Base-by-base conservation (phyloP, 1,140 invertebrate genomes). In the Euwallacea fornicatus region DNA sequence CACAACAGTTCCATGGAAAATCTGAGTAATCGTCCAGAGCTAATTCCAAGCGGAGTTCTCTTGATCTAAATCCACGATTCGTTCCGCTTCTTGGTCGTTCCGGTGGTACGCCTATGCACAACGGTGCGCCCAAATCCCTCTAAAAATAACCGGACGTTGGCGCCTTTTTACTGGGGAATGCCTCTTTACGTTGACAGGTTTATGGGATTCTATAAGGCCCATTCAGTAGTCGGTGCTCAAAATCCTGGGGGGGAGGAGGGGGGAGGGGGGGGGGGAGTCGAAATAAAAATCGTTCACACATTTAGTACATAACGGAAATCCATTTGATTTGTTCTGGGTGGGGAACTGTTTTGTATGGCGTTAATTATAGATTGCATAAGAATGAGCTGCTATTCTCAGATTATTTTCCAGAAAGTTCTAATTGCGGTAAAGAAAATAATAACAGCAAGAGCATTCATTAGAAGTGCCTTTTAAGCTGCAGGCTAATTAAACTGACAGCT, bases 201-300 rank as follows among this genome's bases (percentile, higher is more conserved):
- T 66, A 66, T 66, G 43, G 54, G 65, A 66, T 66, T 66, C 58
- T 66, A 66, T 66, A 66, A 66, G 65, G 65, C 65, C 55, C 65
- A 66, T 66, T 66, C 65, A 66, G 44, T 65, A 41, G 7, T 42
- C 50, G 2, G 11, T 33, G 21, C 21, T 33, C 21, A 9, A 10
- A 65, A 65, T 46, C 7, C n/a, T n/a, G n/a, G n/a, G n/a, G n/a
- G n/a, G n/a, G n/a, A n/a, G n/a, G n/a, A n/a, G n/a, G n/a, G n/a
- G n/a, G n/a, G n/a, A n/a, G n/a, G n/a, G n/a, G n/a, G n/a, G 55
- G 65, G 65, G 63, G 50, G 21, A 16, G 41, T 21, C 16, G 10
- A 58, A 66, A 58, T 58, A 58, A 66, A 58, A 66, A 58, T 58
- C 6, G 33, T 66, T 58, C n/a, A 66, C 65, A 33, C 65, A 44